phyloP scores from a whole-genome alignment of 2,888 invertebrate species.

The Siphlonurus alternatus region DNA sequence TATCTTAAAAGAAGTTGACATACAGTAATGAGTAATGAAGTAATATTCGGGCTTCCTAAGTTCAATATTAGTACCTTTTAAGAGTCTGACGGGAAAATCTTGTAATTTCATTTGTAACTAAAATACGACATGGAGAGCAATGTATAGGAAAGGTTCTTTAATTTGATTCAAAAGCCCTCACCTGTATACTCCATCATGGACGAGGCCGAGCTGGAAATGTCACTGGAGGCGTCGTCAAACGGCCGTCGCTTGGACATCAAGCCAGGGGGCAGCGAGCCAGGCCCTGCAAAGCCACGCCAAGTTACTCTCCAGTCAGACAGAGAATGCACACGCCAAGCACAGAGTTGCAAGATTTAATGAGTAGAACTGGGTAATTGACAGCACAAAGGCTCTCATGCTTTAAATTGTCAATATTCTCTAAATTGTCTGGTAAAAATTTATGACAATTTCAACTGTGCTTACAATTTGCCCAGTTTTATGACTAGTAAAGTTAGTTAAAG shows the following conservation, averaged over 20 bases:
- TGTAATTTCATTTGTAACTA: too few relatives aligned
- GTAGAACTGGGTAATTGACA: background rate
- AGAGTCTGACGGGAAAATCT: too few relatives aligned
- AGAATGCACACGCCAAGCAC: background rate
- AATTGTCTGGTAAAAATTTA: too few relatives aligned
- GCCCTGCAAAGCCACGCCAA: slow-evolving; percentile 30
- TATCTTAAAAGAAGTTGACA: background rate
- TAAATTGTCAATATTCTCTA: background rate
- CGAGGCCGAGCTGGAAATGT: slow-evolving; percentile 67
- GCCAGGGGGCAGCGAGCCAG: slow-evolving; percentile 60
- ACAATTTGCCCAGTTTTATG: too few relatives aligned
- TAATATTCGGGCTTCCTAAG: too few relatives aligned
- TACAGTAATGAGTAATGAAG: too few relatives aligned
- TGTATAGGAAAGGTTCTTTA: too few relatives aligned
- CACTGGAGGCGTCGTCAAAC: slow-evolving; percentile 64
- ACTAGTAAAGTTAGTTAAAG: too few relatives aligned
- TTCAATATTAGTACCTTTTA: too few relatives aligned
- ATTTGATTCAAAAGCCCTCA: slow-evolving; percentile 11
- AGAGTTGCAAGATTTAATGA: background rate
- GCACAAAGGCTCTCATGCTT: background rate
- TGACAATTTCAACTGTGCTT: too few relatives aligned
- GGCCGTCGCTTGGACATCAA: slow-evolving; percentile 52
- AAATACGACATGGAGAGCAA: too few relatives aligned
- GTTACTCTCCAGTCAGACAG: background rate
- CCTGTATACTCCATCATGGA: slow-evolving; percentile 42